These are phyloP conservation scores for Zingel zingel DNA, from an alignment of 2,113 vertebrate species.

Conservation along the genomic window DNA sequence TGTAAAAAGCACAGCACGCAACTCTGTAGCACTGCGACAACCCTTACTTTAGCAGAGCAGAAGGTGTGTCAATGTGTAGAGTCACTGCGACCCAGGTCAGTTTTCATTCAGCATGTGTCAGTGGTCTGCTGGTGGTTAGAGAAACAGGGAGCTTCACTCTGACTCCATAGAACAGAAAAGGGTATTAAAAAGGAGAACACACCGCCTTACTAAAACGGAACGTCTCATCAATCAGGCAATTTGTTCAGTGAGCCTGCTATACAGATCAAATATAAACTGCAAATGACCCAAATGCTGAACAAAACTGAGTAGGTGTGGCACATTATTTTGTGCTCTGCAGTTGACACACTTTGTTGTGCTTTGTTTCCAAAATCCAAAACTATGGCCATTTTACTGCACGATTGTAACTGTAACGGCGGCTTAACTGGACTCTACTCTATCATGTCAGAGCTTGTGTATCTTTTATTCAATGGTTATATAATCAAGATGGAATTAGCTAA, in stretches of 20 bases:
- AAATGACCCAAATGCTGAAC: conserved; percentile 73
- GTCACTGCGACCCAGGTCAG: conserved; percentile 60
- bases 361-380: conserved; percentile 57
- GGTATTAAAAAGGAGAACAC: conserved; percentile 38
- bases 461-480: conserved; percentile 74
- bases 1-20: conserved; percentile 62
- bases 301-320: conserved; percentile 65
- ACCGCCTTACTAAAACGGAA: conserved; percentile 1
- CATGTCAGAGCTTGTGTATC: conserved; percentile 58
- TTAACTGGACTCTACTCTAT: conserved; percentile 72
- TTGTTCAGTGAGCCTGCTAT: conserved; percentile 31
- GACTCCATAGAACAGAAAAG: conserved; percentile 54
- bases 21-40: conserved; percentile 50
- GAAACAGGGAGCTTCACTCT: conserved; percentile 60
- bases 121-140: conserved; percentile 85
- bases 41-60: conserved; percentile 57
- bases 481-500: conserved; percentile 77
- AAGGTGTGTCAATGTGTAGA: conserved; percentile 41
- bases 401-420: conserved; percentile 33
- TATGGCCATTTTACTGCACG: conserved; percentile 47
- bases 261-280: conserved; percentile 53
- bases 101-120: conserved; percentile 80
- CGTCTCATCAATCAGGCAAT: conserved; percentile 31
- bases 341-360: conserved; percentile 74
- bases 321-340: conserved; percentile 65